Base-by-base conservation (phyloP, 2,113 vertebrate genomes). In the Protobothrops mucrosquamatus region DNA sequence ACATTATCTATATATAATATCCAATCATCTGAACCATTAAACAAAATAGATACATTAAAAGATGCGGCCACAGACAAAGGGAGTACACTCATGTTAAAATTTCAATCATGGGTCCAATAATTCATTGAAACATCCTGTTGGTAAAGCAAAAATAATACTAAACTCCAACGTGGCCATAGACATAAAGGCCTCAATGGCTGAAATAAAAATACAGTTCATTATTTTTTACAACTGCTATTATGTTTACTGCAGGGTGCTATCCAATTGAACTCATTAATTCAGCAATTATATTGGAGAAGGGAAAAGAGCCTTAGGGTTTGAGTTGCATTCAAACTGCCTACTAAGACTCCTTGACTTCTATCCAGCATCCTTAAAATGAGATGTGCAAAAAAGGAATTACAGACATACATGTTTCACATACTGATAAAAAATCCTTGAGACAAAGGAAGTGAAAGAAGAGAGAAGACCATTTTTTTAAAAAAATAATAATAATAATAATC, bases 211-310 rank as follows among this genome's bases (percentile, higher is more conserved):
- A 29, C 93, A 95, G 95, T 95, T 97, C 95, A 97, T 97, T 97
- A 96, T 95, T 97, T 97, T 97, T 97, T 96, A 97, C 85, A 22
- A 95, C 92, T 97, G 96, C 94, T 97, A 97, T 96, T 96, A 95
- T 95, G 93, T 95, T 96, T 96, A 95, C 96, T 96, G 95, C 95
- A 92, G 96, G 93, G 95, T 95, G 95, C 91, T 96, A 94, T 88
- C 94, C 95, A 97, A 95, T 43, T 96, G 95, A 96, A 95, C 94
- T 97, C 96, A 97, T 96, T 97, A 97, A 97, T 97, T 96, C 96
- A 94, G 95, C 96, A 97, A 96, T 97, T 96, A 97, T 55, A 94
- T 87, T 94, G 92, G 88, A 97, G 95, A 95, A 85, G 74, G 91
- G 94, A 93, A 95, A 95, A 95, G 81, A 92, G 93, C 96, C 93